Percentiles rank a stretch among this genome's conserved stretches.
These are phyloP conservation scores for Falco naumanni DNA, from an alignment of 2,797 vertebrate genomes.

Conservation along the genomic window DNA sequence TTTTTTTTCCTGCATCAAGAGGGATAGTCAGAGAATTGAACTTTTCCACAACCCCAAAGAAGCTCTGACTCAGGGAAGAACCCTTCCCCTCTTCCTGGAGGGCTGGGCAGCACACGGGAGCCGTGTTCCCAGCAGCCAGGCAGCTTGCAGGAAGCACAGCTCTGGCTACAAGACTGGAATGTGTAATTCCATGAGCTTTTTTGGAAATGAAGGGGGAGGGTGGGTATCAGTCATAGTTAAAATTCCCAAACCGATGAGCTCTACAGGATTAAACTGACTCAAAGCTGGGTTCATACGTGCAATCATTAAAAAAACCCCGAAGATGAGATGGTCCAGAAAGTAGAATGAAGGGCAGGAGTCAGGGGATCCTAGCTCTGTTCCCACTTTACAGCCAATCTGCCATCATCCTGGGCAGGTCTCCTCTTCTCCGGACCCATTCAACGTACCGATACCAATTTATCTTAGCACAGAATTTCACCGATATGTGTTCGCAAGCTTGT, in stretches of 20 bases:
- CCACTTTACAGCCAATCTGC: neutral
- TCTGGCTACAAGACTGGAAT: slow-evolving; percentile 29
- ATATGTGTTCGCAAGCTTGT: neutral
- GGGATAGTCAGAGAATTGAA: neutral
- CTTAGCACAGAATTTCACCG: neutral
- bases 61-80: neutral
- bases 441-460: neutral
- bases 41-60: neutral
- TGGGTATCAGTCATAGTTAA: slow-evolving; percentile 39
- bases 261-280: neutral
- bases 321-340: neutral
- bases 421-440: neutral
- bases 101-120: neutral
- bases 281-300: neutral
- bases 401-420: neutral
- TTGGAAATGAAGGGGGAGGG: neutral
- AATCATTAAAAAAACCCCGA: neutral
- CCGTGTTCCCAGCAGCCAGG: neutral
- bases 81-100: neutral
- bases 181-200: slow-evolving; percentile 53
- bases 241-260: slow-evolving; percentile 46
- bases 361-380: neutral
- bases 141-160: neutral
- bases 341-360: neutral
- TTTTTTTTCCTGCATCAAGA: neutral